These are phyloP conservation scores for Mystacides longicornis DNA, from an alignment of 2,888 invertebrate species.

Conservation along the genomic window DNA sequence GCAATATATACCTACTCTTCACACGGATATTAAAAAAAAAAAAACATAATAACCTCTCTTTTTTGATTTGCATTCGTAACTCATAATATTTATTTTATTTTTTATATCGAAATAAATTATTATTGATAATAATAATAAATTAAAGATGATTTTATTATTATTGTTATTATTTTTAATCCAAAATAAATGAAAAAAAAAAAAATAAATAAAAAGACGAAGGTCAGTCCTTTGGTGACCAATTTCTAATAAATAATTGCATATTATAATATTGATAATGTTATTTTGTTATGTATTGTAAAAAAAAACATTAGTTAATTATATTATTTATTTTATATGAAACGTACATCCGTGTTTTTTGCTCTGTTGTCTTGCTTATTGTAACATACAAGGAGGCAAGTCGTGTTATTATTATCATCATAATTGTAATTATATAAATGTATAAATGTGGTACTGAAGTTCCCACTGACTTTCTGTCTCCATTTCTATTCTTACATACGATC, in stretches of 20 bases:
- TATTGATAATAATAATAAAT: background rate
- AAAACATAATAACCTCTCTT: too few relatives aligned
- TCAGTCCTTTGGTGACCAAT: constrained; percentile 5
- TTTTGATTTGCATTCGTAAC: constrained; percentile 16
- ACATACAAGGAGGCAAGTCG: too few relatives aligned
- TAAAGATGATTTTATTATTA: background rate
- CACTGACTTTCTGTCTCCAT: too few relatives aligned
- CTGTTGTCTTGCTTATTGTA: background rate
- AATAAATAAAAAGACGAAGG: constrained; percentile 16
- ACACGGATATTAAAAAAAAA: too few relatives aligned
- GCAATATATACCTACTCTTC: too few relatives aligned
- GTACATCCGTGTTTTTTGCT: background rate
- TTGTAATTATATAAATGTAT: too few relatives aligned
- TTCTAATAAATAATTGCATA: background rate
- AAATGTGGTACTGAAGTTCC: too few relatives aligned
- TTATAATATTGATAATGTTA: background rate
- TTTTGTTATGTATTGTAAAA: background rate
- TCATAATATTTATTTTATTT: constrained; percentile 11
- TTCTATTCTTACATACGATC: too few relatives aligned
- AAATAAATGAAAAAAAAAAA: too few relatives aligned
- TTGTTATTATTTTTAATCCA: constrained; percentile 1
- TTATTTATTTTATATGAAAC: background rate
- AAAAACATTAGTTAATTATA: background rate
- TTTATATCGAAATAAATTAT: background rate
- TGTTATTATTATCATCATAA: too few relatives aligned